Percentiles rank a stretch among this genome's conserved stretches.
These are phyloP conservation scores for Osmerus mordax DNA, from an alignment of 2,113 vertebrate species.

Conservation along the genomic window DNA sequence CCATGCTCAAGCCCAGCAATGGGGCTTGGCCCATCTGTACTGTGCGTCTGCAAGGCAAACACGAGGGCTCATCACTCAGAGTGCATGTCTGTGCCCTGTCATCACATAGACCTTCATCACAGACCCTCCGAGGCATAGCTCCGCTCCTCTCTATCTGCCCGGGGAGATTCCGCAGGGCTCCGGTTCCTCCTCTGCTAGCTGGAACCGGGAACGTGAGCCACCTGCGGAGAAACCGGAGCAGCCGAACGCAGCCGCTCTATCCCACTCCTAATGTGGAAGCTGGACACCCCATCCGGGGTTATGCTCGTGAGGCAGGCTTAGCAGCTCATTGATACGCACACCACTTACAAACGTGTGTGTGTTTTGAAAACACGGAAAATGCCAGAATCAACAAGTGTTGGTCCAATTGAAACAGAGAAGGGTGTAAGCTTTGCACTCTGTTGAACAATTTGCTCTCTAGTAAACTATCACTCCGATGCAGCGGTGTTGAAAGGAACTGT, in stretches of 20 bases:
- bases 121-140: constrained; percentile 30
- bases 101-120: constrained; percentile 48
- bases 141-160: constrained; percentile 1
- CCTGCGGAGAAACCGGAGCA: constrained; percentile 40
- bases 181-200: constrained; percentile 51
- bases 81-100: constrained; percentile 37
- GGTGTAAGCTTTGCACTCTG: background rate
- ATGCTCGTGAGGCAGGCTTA: constrained; percentile 1
- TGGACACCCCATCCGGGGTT: constrained; percentile 24
- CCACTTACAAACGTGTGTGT: background rate
- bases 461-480: too few relatives aligned
- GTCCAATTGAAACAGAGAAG: background rate
- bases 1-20: background rate
- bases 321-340: constrained; percentile 12
- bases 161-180: constrained; percentile 50
- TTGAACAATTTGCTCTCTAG: too few relatives aligned
- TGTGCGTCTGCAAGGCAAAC: constrained; percentile 9
- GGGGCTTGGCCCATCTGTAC: background rate
- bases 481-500: too few relatives aligned
- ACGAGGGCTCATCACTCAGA: constrained; percentile 20
- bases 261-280: constrained; percentile 28
- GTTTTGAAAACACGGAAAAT: constrained; percentile 25
- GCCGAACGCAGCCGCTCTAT: constrained; percentile 24
- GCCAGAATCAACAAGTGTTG: constrained; percentile 23
- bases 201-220: constrained; percentile 61